phyloP scores from a whole-genome alignment of 2,113 vertebrate species.

The Notechis scutatus region DNA sequence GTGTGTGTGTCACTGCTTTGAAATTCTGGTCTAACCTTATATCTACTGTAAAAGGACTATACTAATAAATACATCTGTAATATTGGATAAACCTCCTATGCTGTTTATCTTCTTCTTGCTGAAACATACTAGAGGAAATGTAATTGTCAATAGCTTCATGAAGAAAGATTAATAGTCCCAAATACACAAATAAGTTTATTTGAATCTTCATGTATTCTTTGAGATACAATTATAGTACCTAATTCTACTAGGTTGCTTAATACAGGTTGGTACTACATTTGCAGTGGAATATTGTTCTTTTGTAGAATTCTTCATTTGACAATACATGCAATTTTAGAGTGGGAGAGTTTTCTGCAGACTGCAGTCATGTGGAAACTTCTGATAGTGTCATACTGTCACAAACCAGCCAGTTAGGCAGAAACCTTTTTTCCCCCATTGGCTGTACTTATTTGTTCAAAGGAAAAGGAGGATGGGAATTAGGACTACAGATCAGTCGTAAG shows the following conservation, averaged over 20 bases:
- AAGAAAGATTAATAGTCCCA: not conserved
- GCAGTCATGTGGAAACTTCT: not conserved
- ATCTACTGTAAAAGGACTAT: not conserved
- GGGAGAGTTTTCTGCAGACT: not conserved
- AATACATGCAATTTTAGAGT: not conserved
- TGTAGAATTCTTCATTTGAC: not conserved
- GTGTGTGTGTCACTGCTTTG: not conserved
- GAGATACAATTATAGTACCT: not conserved
- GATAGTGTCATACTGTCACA: not conserved
- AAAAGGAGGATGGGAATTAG: not conserved
- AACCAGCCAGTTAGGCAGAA: not conserved
- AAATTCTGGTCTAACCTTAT: not conserved
- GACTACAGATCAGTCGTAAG: not conserved
- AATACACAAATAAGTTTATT: slow-evolving; percentile 3
- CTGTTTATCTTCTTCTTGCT: not conserved
- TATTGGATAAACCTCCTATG: not conserved
- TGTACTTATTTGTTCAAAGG: not conserved
- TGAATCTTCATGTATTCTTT: not conserved
- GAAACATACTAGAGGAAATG: not conserved
- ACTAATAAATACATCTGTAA: not conserved
- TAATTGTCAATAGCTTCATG: not conserved
- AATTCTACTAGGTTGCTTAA: not conserved
- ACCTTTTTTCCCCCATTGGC: not conserved
- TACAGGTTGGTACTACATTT: not conserved
- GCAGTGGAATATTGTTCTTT: not conserved